A percentile compares a stretch with the other conserved stretches of the same genome.
Conservation (phyloP, 2,113 vertebrate species). For the Otocyon megalotis region DNA sequence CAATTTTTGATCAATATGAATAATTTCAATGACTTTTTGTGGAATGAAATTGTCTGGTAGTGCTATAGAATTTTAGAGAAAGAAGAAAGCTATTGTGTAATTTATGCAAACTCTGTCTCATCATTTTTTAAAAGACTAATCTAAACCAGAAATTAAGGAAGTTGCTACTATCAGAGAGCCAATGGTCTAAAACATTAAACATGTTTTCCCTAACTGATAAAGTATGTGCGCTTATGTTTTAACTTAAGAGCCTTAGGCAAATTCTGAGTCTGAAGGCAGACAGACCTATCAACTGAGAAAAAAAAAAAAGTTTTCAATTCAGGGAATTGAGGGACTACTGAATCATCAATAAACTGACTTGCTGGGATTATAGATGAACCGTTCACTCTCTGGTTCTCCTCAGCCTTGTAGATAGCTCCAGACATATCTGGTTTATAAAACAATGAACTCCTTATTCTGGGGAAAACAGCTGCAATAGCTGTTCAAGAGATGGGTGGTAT, state of each 20-base stretch:
- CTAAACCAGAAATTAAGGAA: slow-evolving; percentile 39
- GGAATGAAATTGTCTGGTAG: not conserved
- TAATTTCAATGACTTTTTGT: not conserved
- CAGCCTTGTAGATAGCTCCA: not conserved
- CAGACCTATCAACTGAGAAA: slow-evolving; percentile 4
- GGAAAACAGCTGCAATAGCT: not conserved
- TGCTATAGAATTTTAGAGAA: not conserved
- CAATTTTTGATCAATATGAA: not conserved
- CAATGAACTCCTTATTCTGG: not conserved
- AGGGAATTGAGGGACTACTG: not conserved
- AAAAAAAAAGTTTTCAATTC: slow-evolving; percentile 8
- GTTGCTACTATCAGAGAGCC: not conserved
- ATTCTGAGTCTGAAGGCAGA: slow-evolving; percentile 24
- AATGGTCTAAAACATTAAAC: not conserved
- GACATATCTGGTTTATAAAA: not conserved
- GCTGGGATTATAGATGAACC: not conserved
- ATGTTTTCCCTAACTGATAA: slow-evolving; percentile 43
- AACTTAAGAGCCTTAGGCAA: not conserved
- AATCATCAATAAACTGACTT: slow-evolving; percentile 1
- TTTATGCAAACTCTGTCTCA: not conserved
- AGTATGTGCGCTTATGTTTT: not conserved
- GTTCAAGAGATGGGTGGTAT: not conserved
- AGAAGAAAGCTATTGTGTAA: not conserved
- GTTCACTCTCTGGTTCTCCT: not conserved
- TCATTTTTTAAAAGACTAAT: slow-evolving; percentile 17